These are phyloP conservation scores for Valencia hispanica DNA, from an alignment of 2,797 vertebrate genomes.

Conservation along the genomic window DNA sequence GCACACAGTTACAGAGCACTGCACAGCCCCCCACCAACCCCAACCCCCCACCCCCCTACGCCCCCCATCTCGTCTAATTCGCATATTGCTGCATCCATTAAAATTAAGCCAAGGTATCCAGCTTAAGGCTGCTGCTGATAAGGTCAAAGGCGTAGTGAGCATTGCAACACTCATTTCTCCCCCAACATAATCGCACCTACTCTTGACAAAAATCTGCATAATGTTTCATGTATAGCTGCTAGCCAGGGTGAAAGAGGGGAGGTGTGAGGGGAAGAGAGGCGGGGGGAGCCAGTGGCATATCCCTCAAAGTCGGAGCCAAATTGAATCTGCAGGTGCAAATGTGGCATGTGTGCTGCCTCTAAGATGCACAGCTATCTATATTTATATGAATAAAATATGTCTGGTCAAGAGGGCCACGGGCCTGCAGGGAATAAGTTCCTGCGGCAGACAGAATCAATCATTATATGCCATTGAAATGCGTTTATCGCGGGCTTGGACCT, in stretches of 20 bases:
- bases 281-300: constrained; percentile 65
- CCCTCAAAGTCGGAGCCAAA: constrained; percentile 76
- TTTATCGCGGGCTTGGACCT: constrained; percentile 69
- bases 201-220: constrained; percentile 76
- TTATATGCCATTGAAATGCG: constrained; percentile 75
- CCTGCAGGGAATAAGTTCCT: constrained; percentile 69
- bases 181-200: constrained; percentile 69
- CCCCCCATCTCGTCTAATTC: constrained; percentile 60
- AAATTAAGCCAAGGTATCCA: constrained; percentile 72
- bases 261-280: constrained; percentile 34
- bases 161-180: constrained; percentile 72
- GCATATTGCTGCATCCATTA: constrained; percentile 72
- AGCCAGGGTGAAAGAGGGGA: constrained; percentile 60
- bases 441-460: constrained; percentile 77
- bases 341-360: constrained; percentile 65
- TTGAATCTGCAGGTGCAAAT: constrained; percentile 82
- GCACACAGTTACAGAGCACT: constrained; percentile 41
- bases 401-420: constrained; percentile 76
- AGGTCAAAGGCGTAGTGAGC: constrained; percentile 78
- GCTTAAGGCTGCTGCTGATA: constrained; percentile 72
- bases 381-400: constrained; percentile 82
- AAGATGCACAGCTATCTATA: constrained; percentile 74
- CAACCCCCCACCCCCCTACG: background rate
- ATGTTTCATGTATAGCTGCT: constrained; percentile 72
- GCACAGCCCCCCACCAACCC: constrained; percentile 10